Conservation (phyloP, 2,888 invertebrate genomes). For the Cybosia mesomella region DNA sequence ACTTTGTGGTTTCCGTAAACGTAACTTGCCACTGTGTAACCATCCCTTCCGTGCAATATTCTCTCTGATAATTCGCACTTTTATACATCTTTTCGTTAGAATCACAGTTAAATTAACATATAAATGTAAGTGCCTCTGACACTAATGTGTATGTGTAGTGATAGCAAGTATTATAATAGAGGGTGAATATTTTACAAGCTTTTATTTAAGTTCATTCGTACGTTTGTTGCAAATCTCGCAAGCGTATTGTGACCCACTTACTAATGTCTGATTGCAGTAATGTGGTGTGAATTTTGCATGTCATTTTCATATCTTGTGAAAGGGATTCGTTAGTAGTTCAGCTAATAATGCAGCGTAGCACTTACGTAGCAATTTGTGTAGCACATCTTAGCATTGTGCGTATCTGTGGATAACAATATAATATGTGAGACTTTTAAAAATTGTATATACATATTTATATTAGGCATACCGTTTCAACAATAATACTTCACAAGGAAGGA, state of each 20-base stretch:
- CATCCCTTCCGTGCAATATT: conserved; percentile 38
- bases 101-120: conserved; percentile 80
- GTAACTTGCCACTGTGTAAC: conserved; percentile 60
- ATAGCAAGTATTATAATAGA: conserved; percentile 24
- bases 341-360: background rate
- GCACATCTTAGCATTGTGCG: background rate
- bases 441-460: too few relatives aligned
- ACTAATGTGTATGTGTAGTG: conserved; percentile 44
- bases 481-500: too few relatives aligned
- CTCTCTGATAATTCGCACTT: conserved; percentile 72
- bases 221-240: background rate
- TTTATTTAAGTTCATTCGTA: conserved; percentile 11
- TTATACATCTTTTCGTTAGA: conserved; percentile 77
- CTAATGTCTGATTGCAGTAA: background rate
- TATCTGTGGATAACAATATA: background rate
- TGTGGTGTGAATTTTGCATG: background rate
- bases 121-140: conserved; percentile 63
- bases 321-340: background rate
- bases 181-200: conserved; percentile 24
- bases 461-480: too few relatives aligned
- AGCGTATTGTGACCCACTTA: conserved; percentile 31
- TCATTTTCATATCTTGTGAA: background rate
- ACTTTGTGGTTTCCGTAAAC: conserved; percentile 64
- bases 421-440: too few relatives aligned
- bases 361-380: conserved; percentile 6